Evolutionary conservation across 2,113 vertebrate genomes (phyloP).

Genomic region (Stigmatopora nigra): DNA sequence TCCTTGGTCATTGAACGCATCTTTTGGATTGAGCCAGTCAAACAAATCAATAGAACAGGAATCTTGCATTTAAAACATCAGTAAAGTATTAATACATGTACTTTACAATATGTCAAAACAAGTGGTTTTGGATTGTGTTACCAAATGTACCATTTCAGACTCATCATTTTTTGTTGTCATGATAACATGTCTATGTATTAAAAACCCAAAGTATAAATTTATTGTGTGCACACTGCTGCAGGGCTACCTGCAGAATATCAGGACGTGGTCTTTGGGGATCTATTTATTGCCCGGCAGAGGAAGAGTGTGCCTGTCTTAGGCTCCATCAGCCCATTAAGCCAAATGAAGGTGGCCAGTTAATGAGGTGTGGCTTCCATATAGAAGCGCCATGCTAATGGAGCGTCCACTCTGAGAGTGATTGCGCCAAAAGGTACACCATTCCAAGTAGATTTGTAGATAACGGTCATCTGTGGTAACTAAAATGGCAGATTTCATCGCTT

Average conservation of each 20-base stretch:
- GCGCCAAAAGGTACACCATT: not conserved
- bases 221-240: not conserved
- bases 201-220: not conserved
- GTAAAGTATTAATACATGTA: no score
- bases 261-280: not conserved
- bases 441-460: not conserved
- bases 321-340: not conserved
- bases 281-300: not conserved
- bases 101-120: not conserved
- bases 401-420: not conserved
- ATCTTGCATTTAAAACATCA: no score
- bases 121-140: not conserved
- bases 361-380: not conserved
- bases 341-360: constrained; percentile 1
- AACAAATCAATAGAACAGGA: no score
- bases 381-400: not conserved
- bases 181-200: not conserved
- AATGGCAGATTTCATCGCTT: not conserved
- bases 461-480: not conserved
- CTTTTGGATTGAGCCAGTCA: no score
- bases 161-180: not conserved
- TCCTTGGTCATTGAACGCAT: no score
- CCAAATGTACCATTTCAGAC: not conserved
- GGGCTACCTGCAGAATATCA: not conserved
- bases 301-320: not conserved